A percentile compares a stretch with the other conserved stretches of the same genome.
These are phyloP conservation scores for Orestias chungarensis DNA, from an alignment of 2,797 vertebrate genomes.

Conservation along the genomic window DNA sequence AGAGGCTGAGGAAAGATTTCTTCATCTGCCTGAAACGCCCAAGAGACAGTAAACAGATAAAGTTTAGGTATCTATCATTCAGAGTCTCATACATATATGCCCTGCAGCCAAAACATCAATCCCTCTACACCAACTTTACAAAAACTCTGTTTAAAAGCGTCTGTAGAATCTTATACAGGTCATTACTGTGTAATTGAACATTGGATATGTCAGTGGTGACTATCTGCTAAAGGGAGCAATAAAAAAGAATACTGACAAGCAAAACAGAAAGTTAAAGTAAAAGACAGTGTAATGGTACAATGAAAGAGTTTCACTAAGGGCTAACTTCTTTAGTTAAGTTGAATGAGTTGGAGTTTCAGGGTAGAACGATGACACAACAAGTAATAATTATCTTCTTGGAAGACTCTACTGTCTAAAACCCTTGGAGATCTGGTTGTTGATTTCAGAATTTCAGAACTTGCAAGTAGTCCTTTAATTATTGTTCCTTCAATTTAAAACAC, in stretches of 20 bases:
- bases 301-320: not conserved
- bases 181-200: not conserved
- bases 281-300: not conserved
- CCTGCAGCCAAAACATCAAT: conserved; percentile 60
- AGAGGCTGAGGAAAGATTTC: conserved; percentile 65
- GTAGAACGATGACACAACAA: not conserved
- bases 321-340: too few species aligned
- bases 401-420: too few species aligned
- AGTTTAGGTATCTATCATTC: conserved; percentile 63
- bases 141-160: conserved; percentile 31
- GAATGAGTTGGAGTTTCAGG: too few species aligned
- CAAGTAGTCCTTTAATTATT: too few species aligned
- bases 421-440: too few species aligned
- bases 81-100: conserved; percentile 49
- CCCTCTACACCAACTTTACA: conserved; percentile 40
- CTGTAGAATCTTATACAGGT: conserved; percentile 36
- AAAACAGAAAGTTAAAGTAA: not conserved
- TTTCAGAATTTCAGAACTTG: too few species aligned
- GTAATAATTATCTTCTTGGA: too few species aligned
- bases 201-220: not conserved
- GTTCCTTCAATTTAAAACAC: too few species aligned
- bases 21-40: conserved; percentile 64
- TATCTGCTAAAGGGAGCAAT: not conserved
- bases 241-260: not conserved
- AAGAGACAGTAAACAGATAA: conserved; percentile 72